phyloP scores from a whole-genome alignment of 2,888 invertebrate genomes.

The Eudasyphora cyanicolor region DNA sequence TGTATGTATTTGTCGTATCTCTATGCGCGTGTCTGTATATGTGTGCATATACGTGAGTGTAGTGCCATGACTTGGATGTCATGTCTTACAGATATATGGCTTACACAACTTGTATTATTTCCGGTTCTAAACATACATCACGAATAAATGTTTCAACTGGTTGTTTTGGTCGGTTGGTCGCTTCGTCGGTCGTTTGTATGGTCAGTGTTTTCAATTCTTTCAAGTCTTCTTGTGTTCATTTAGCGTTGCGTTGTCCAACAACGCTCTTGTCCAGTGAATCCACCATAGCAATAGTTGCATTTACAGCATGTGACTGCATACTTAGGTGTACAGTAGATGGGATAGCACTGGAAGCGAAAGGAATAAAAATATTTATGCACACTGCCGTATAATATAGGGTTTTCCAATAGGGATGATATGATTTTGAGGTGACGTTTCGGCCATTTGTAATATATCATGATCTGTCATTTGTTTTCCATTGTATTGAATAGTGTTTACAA shows the following conservation, averaged over 20 bases:
- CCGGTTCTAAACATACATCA: constrained; percentile 49
- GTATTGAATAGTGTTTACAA: too few species aligned
- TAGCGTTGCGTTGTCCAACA: constrained; percentile 9
- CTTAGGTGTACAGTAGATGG: background rate
- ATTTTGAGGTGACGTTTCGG: too few species aligned
- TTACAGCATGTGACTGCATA: constrained; percentile 5
- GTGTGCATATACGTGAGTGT: constrained; percentile 13
- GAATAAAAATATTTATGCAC: too few species aligned
- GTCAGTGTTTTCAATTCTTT: constrained; percentile 25
- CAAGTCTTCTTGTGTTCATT: background rate
- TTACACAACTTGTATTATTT: constrained; percentile 65
- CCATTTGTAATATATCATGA: too few species aligned
- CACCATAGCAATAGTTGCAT: constrained; percentile 22
- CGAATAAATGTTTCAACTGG: constrained; percentile 16
- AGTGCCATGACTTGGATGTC: constrained; percentile 19
- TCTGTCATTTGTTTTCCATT: too few species aligned
- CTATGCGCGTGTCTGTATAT: constrained; percentile 45
- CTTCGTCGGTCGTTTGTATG: too few species aligned
- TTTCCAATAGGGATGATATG: too few species aligned
- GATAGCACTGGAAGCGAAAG: too few species aligned
- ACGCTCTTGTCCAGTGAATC: background rate
- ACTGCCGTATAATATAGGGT: too few species aligned
- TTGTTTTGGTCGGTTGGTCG: too few species aligned
- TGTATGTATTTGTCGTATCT: constrained; percentile 31
- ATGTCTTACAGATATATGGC: constrained; percentile 46